A percentile compares a stretch with the other conserved stretches of the same genome.
phyloP scores from a whole-genome alignment of 2,888 invertebrate genomes.

The Bursaphelenchus okinawaensis region DNA sequence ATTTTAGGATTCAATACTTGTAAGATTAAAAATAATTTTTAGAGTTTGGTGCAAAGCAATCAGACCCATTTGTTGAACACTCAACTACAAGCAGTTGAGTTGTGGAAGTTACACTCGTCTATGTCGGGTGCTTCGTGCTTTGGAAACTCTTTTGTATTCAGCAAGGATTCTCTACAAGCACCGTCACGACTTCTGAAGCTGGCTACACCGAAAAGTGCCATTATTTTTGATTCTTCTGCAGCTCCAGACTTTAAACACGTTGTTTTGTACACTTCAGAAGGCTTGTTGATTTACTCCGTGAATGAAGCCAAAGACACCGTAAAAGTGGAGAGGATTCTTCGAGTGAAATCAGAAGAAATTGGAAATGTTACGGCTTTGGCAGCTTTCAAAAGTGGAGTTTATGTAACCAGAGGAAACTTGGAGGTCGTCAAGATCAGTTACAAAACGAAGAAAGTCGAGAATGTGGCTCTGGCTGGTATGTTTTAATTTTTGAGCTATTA shows the following conservation, averaged over 20 bases:
- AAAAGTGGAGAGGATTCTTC: neutral
- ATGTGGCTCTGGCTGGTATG: conserved; percentile 5
- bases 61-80: neutral
- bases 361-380: neutral
- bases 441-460: neutral
- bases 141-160: neutral
- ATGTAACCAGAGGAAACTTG: neutral
- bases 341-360: neutral
- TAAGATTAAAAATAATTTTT: neutral
- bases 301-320: neutral
- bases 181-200: neutral
- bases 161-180: neutral
- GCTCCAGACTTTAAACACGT: conserved; percentile 15
- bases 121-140: neutral
- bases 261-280: neutral
- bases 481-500: neutral
- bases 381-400: neutral
- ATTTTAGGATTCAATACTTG: neutral
- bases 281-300: neutral
- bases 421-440: conserved; percentile 1
- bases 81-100: neutral
- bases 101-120: neutral
- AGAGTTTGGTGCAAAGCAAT: neutral
- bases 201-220: neutral
- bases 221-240: conserved; percentile 2